Conservation (phyloP, 2,888 invertebrate genomes). For the Troilus luridus region DNA sequence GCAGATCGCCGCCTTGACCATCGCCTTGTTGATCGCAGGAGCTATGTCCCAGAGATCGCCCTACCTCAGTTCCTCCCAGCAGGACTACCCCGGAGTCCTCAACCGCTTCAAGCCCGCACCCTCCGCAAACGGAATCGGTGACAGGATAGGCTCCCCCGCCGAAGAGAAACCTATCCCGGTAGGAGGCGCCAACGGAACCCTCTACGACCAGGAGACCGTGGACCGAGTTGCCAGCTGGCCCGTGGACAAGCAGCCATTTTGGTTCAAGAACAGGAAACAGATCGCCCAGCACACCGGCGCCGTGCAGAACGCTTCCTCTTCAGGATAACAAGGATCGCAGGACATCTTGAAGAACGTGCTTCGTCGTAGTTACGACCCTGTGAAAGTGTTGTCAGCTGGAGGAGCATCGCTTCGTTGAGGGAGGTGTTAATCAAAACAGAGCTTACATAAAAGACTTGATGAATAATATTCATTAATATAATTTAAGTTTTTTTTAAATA, state of each 20-base stretch:
- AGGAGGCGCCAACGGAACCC: conserved; percentile 45
- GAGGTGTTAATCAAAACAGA: not conserved
- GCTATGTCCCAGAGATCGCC: conserved; percentile 49
- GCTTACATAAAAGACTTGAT: not conserved
- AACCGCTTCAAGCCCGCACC: conserved; percentile 18
- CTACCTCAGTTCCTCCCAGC: conserved; percentile 2
- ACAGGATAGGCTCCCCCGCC: conserved; percentile 2
- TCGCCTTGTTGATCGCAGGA: not conserved
- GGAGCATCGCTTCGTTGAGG: not conserved
- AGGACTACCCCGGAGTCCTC: conserved; percentile 49
- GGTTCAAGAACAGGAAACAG: conserved; percentile 47
- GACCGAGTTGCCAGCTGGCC: conserved; percentile 53
- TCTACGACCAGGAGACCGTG: conserved; percentile 51
- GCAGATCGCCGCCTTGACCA: not conserved
- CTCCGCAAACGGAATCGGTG: not conserved
- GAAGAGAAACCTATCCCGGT: not conserved
- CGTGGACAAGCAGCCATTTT: conserved; percentile 53
- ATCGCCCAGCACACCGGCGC: conserved; percentile 37
- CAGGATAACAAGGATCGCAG: not conserved
- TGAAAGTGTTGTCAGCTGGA: not conserved
- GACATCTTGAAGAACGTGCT: not conserved
- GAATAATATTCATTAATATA: not conserved
- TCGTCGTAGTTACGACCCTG: not conserved
- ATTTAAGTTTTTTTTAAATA: not conserved
- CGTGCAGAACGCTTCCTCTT: not conserved